These are phyloP conservation scores for Orussus abietinus DNA, from an alignment of 1,140 invertebrate species.

Conservation along the genomic window DNA sequence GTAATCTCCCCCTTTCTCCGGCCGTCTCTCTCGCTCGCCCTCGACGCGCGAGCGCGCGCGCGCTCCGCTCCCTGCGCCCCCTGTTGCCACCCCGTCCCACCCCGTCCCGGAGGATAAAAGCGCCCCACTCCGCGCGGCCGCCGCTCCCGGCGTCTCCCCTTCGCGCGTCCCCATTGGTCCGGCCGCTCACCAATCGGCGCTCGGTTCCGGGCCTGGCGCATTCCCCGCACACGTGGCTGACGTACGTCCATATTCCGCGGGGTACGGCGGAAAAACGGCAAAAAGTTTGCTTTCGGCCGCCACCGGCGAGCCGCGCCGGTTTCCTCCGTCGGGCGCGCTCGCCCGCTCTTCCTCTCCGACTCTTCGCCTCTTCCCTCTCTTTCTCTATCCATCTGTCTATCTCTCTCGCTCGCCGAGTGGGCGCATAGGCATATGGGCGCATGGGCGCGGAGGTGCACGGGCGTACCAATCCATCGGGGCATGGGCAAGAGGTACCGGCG, in stretches of 20 bases:
- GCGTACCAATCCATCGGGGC: too few relatives aligned
- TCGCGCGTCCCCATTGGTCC: constrained; percentile 26
- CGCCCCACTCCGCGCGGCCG: not conserved
- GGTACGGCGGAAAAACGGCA: constrained; percentile 42
- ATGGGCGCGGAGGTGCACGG: too few relatives aligned
- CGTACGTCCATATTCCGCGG: constrained; percentile 41
- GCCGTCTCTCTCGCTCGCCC: not conserved
- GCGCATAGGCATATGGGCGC: too few relatives aligned
- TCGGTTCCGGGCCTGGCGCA: constrained; percentile 29
- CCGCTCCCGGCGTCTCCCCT: constrained; percentile 1
- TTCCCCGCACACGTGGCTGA: constrained; percentile 46
- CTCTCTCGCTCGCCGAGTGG: too few relatives aligned
- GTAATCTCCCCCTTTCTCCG: too few relatives aligned
- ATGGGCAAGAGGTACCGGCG: too few relatives aligned
- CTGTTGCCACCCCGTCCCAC: constrained; percentile 1
- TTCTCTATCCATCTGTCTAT: constrained; percentile 6
- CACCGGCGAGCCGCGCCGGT: constrained; percentile 8
- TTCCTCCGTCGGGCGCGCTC: not conserved
- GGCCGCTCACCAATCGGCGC: constrained; percentile 26
- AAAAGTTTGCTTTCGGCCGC: constrained; percentile 38
- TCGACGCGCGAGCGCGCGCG: not conserved
- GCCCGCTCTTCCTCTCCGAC: constrained; percentile 4
- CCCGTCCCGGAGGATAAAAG: not conserved
- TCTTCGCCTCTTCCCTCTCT: constrained; percentile 10
- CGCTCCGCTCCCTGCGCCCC: not conserved